Evolutionary conservation across 2,113 vertebrate genomes (phyloP), one percentile per base, ranked within the genome.

Genomic region (Hippopotamus amphibius): DNA sequence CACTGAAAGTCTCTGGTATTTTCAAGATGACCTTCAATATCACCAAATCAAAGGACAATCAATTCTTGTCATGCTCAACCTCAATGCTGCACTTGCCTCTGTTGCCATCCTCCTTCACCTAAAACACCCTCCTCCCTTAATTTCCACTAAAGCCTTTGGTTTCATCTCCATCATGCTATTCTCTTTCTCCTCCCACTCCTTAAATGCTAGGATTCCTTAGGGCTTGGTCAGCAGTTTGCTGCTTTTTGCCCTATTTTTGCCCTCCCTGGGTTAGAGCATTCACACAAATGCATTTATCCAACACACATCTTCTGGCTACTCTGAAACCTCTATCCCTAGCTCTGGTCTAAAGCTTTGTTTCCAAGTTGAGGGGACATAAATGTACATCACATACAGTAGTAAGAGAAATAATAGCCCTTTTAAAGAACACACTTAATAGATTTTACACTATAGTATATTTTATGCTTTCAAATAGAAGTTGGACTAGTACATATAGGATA

Each of bases 371-470:
- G 37, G 37, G 43, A 66, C n/a, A 84, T 93, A 91, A 95, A 96
- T 22, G 55, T 37, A 85, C 17, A 17, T 84, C n/a, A 65, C 61
- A 10, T 89, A 61, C 1, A 74, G 77, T 30, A 68, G 55, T 80
- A 94, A 80, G 74, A 68, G 61, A 97, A 91, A 90, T 87, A 96
- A 94, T 68, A 95, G n/a, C 17, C 33, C 93, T 74, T 97, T 97
- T 93, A 96, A 96, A 97, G n/a, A 93, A 82, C 50, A 91, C 26
- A 53, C 80, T 89, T 82, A 97, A 94, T 71, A 91, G 88, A 96
- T 79, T 97, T 96, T 66, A 86, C 43, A 91, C 10, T 82, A 65
- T 19, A 80, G 24, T 83, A 33, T 87, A 68, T 79, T 88, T 96
- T 88, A 71, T 94, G 50, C 33, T 92, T 92, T 96, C 72, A 89